Conservation (phyloP, 2,888 invertebrate genomes). For the Junonia oenone region DNA sequence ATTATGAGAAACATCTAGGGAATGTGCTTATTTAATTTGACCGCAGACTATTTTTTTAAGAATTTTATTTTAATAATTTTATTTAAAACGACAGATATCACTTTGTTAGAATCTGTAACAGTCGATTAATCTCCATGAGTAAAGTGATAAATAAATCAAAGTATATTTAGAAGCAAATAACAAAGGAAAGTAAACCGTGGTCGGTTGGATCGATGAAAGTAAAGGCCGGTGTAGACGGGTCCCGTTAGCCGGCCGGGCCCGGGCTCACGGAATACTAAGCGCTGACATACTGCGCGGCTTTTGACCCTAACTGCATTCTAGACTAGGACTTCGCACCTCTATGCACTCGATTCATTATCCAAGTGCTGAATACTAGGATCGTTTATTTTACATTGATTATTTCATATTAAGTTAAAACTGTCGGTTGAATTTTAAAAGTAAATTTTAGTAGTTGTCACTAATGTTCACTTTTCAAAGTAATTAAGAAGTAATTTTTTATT, state of each 20-base stretch:
- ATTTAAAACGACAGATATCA: neutral
- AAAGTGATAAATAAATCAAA: conserved; percentile 35
- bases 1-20: neutral
- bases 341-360: conserved; percentile 50
- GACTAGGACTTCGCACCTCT: conserved; percentile 68
- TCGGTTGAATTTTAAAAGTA: no score
- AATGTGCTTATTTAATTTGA: neutral
- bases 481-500: no score
- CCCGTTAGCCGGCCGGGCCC: conserved; percentile 71
- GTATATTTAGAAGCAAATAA: conserved; percentile 57
- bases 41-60: neutral
- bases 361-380: conserved; percentile 9
- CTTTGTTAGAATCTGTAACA: neutral
- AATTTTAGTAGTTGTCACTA: no score
- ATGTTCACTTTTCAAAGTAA: no score
- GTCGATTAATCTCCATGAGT: neutral
- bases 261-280: conserved; percentile 76
- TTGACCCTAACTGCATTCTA: conserved; percentile 78
- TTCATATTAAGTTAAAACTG: neutral
- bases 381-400: neutral
- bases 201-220: conserved; percentile 77
- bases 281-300: conserved; percentile 79
- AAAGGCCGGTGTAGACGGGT: conserved; percentile 74
- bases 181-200: conserved; percentile 78
- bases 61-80: neutral